Evolutionary conservation across 2,113 vertebrate genomes (phyloP), one percentile per base, ranked within the genome.

Genomic region (Scortum barcoo): DNA sequence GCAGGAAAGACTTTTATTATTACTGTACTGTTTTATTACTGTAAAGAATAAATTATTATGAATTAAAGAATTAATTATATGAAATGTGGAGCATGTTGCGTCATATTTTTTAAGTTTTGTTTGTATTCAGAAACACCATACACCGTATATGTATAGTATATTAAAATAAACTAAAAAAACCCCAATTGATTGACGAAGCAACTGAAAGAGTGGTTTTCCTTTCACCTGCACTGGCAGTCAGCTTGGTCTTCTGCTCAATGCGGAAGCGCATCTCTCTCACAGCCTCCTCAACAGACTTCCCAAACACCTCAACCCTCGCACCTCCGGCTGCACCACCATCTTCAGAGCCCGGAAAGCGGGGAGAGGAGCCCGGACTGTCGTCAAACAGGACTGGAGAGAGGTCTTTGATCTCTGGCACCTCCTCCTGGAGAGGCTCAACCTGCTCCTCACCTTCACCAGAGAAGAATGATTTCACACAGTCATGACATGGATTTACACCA

Each of bases 181-280:
- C n/a, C n/a, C n/a, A n/a, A n/a, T n/a, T n/a, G n/a, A n/a, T 51
- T 17, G 4, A 30, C 2, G 16, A 46, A 48, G 12, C 14, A 57
- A 57, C 1, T 14, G 42, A 14, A 12, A 16, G 11, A 56, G 28
- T 66, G 33, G 12, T 6, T 33, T 80, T 53, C 9, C 7, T 14
- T 83, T 90, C 93, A 99, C 98, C 98, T 95, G 98, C 98, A 85
- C 98, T 99, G 71, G 98, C 98, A 61, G 98, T 99, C 77, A 99
- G 91, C 4, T 85, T 94, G 48, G 97, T 99, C 94, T 96, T 98
- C 91, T 98, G 97, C 85, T 99, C 95, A 57, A 99, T 97, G 58
- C 96, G 97, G 89, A 99, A 99, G 54, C 98, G 97, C 95, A 99
- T 98, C 95, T 99, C 98, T 87, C 96, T 96, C 79, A 99, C 97